Evolutionary conservation across 2,113 vertebrate genomes (phyloP), one percentile per base, ranked within the genome.

Genomic region (Phoxinus phoxinus): DNA sequence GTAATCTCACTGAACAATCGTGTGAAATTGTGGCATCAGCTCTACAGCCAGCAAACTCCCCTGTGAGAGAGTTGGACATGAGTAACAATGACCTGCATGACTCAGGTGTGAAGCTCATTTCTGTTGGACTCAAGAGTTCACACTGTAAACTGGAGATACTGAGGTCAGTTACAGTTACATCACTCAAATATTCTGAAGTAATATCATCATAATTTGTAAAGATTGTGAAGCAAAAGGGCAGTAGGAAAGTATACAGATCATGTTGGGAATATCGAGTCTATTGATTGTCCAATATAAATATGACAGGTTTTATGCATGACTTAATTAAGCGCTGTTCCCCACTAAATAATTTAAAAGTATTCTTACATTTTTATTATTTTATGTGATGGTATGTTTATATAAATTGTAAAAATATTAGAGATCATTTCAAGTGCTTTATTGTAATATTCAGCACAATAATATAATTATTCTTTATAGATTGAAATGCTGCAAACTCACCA

Each of bases 31-130:
- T 81, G 41, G 78, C 78, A 21, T 65, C 78, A 9, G 78, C 59
- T 17, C 59, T 81, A 23, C 78, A 81, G 58, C 19, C n/a, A 7
- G 59, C 13, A 46, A 81, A 81, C 41, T 81, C 78, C 9, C 78
- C 78, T 21, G 15, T 81, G 59, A 81, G 78, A 67, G 78, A 81
- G 59, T 17, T 81, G 37, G 78, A 81, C 25, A 81, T 81, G 59
- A 81, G 59, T 67, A 65, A 67, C 58, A 81, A 81, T 81, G 78
- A 81, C 13, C 59, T 81, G 13, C 59, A 46, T n/a, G 78, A 81
- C 27, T 81, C 59, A 3, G 78, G 59, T 21, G 25, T 67, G 1
- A 46, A 81, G 8, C 9, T 81, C 37, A 44, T 81, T 19, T 65
- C 59, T 21, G 8, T 12, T 46, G 78, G 78, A 65, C 58, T 81